phyloP scores from a whole-genome alignment of 2,797 vertebrate genomes.

The Siniperca scherzeri region DNA sequence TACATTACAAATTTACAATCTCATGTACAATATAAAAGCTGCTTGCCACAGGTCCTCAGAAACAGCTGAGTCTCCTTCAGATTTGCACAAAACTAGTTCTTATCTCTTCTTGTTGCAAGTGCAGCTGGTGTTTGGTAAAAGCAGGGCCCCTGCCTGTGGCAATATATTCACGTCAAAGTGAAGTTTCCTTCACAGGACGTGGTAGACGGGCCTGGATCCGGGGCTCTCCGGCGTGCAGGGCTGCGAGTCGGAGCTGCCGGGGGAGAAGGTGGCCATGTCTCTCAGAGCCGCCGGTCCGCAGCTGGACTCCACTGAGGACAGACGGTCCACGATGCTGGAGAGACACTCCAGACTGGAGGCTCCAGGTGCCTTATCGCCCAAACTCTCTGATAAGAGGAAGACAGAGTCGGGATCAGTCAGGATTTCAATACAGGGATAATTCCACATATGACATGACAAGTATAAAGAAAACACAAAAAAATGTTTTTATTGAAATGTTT shows the following conservation, averaged over 20 bases:
- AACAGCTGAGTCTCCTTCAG: slow-evolving; percentile 20
- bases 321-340: slow-evolving; percentile 97
- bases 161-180: slow-evolving; percentile 18
- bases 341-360: slow-evolving; percentile 96
- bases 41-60: slow-evolving; percentile 45
- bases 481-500: neutral
- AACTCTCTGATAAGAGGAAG: slow-evolving; percentile 74
- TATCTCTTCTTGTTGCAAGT: slow-evolving; percentile 29
- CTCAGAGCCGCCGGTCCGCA: slow-evolving; percentile 80
- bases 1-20: slow-evolving; percentile 90
- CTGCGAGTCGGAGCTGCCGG: slow-evolving; percentile 89
- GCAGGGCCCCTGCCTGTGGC: neutral
- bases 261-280: slow-evolving; percentile 83
- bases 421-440: neutral
- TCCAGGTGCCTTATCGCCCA: slow-evolving; percentile 81
- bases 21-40: slow-evolving; percentile 80
- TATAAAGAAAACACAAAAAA: no score
- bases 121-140: slow-evolving; percentile 38
- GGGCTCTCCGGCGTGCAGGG: slow-evolving; percentile 89
- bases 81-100: slow-evolving; percentile 47
- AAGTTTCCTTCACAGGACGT: slow-evolving; percentile 90
- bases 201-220: slow-evolving; percentile 91
- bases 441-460: neutral
- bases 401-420: neutral
- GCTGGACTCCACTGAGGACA: slow-evolving; percentile 88